Percentiles rank a stretch among this genome's conserved stretches.
These are phyloP conservation scores for Atractosteus spatula DNA, from an alignment of 2,113 vertebrate species.

Conservation along the genomic window DNA sequence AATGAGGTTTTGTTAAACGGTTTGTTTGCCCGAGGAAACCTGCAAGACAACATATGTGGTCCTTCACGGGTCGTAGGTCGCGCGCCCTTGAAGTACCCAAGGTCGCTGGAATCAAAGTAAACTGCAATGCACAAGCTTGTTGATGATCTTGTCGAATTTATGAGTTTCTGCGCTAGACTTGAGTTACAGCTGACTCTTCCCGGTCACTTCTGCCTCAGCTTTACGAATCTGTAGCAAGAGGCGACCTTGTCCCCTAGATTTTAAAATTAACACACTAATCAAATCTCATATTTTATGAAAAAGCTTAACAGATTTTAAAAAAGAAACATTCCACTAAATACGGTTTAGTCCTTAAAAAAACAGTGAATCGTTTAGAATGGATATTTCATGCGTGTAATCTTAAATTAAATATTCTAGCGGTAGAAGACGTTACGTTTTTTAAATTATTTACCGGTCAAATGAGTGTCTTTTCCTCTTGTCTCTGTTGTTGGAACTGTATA, in stretches of 20 bases:
- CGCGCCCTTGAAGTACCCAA: constrained; percentile 77
- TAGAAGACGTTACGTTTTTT: neutral
- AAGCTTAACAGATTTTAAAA: too few relatives aligned
- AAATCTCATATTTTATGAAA: too few relatives aligned
- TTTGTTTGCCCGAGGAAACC: constrained; percentile 69
- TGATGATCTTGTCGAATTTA: constrained; percentile 82
- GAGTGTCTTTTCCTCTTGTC: constrained; percentile 14
- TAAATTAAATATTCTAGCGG: too few relatives aligned
- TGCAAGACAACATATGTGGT: constrained; percentile 76
- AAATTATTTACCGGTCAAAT: constrained; percentile 7
- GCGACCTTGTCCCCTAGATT: too few relatives aligned
- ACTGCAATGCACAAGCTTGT: constrained; percentile 81
- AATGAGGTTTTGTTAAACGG: constrained; percentile 72
- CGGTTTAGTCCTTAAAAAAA: too few relatives aligned
- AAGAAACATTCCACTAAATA: too few relatives aligned
- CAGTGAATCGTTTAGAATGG: too few relatives aligned
- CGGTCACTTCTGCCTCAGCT: too few relatives aligned
- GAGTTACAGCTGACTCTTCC: neutral
- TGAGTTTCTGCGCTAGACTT: constrained; percentile 33
- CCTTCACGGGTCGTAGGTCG: constrained; percentile 82
- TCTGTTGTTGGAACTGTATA: constrained; percentile 9
- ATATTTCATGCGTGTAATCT: too few relatives aligned
- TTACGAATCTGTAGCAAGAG: too few relatives aligned
- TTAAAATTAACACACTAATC: too few relatives aligned
- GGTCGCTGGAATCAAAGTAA: constrained; percentile 74